Conservation (phyloP, 2,888 invertebrate genomes). For the Caenorhabditis sp. region DNA sequence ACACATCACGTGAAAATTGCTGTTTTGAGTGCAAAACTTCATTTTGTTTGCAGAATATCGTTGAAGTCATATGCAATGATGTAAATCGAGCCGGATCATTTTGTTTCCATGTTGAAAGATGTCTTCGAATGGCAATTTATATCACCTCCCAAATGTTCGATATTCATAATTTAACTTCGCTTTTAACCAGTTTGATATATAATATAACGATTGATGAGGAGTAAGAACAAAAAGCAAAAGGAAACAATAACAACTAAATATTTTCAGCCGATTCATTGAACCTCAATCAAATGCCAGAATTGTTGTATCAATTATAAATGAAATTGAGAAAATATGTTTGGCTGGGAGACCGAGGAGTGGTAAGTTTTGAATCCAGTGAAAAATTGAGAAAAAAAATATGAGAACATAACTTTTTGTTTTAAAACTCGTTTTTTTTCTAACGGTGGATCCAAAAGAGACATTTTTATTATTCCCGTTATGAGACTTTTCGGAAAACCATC, state of each 20-base stretch:
- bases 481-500: no score
- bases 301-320: not conserved
- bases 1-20: no score
- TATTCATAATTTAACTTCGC: slow-evolving; percentile 28
- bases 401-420: no score
- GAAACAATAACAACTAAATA: no score
- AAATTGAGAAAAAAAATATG: no score
- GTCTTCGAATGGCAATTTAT: slow-evolving; percentile 23
- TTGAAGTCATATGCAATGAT: slow-evolving; percentile 46
- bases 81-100: slow-evolving; percentile 45
- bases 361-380: no score
- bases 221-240: slow-evolving; percentile 15
- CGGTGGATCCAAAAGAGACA: no score
- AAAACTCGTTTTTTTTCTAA: no score
- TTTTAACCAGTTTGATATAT: slow-evolving; percentile 26
- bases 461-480: no score
- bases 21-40: not conserved
- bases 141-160: slow-evolving; percentile 27
- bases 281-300: not conserved
- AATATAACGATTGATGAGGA: slow-evolving; percentile 34
- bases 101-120: slow-evolving; percentile 44
- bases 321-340: not conserved
- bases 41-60: slow-evolving; percentile 26
- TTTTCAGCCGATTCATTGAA: slow-evolving; percentile 8
- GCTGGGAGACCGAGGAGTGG: not conserved